Base-by-base conservation (phyloP, 1,140 invertebrate species). In the Zaprionus ornatus region DNA sequence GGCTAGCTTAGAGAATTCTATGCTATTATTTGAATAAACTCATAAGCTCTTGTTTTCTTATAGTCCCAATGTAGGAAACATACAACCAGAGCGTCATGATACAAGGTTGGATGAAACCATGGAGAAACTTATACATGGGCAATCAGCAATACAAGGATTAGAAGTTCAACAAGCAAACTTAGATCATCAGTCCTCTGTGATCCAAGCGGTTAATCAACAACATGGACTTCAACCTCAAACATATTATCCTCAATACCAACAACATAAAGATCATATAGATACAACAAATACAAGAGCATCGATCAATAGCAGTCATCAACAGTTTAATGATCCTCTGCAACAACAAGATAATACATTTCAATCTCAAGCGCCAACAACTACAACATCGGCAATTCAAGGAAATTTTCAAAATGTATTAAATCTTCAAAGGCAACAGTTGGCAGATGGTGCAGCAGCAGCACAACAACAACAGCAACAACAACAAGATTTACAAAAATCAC, bases 391-490 rank as follows among this genome's bases (percentile, higher is more conserved):
- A 40, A 79, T 84, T 37, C 81, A 79, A 59, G 75, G 75, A 19
- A 85, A 81, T 54, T 75, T 77, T 19, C 82, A 79, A 75, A 86
- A 88, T 79, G 62, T 86, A 23, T 74, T 79, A 19, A 73, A 68
- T 48, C 40, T 77, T 25, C 79, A 83, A 71, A 80, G 67, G 57
- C 77, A 84, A 29, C 76, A 84, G 48, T 65, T 74, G 7, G 94
- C 94, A 2, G 94, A 93, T 71, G 66, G 70, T 9, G 94, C 93
- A 1, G 93, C 93, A 78, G 59, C 62, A n/a, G 61, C 77, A 5
- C 52, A 45, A 19, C 25, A 19, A 37, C 62, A 69, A 19, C 42
- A 68, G 17, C 57, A 69, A 45, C 54, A 50, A 13, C 69, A 77
- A 50, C 62, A 62, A 19, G 52, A 62, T 48, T 27, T 50, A 13